phyloP scores from a whole-genome alignment of 2,888 invertebrate genomes.

The Lithophane semibrunnea region DNA sequence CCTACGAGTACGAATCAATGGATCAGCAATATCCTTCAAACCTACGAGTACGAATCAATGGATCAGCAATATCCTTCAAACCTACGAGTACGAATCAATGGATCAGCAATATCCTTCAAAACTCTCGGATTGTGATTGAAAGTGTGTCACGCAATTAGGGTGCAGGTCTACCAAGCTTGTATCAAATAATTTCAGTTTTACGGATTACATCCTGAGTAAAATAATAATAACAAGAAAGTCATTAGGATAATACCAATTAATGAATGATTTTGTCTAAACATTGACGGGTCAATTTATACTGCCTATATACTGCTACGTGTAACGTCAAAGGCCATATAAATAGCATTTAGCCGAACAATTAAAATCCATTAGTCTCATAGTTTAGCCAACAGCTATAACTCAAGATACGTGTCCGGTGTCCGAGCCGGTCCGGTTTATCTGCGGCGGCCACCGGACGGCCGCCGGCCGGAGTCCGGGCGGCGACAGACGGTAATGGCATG shows the following conservation, averaged over 20 bases:
- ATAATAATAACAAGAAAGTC: background rate
- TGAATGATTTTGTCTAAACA: background rate
- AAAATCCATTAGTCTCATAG: slow-evolving; percentile 45
- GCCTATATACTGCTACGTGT: background rate
- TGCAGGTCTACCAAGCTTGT: background rate
- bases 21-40: too few species aligned
- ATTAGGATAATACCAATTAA: background rate
- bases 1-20: too few species aligned
- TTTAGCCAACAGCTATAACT: slow-evolving; percentile 46
- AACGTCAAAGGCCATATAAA: background rate
- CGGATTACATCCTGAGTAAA: background rate
- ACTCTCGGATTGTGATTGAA: too few species aligned
- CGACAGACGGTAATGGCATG: slow-evolving; percentile 50
- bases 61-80: too few species aligned
- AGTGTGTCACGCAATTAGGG: too few species aligned
- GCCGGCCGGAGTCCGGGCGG: slow-evolving; percentile 26
- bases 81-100: too few species aligned
- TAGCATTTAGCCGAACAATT: slow-evolving; percentile 22
- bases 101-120: too few species aligned
- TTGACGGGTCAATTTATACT: too few species aligned
- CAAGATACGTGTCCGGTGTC: slow-evolving; percentile 51
- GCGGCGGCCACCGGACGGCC: slow-evolving; percentile 30
- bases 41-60: too few species aligned
- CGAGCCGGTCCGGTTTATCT: slow-evolving; percentile 42
- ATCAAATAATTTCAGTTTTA: background rate